phyloP scores from a whole-genome alignment of 2,797 vertebrate genomes.

The Pseudomugil tenellus region DNA sequence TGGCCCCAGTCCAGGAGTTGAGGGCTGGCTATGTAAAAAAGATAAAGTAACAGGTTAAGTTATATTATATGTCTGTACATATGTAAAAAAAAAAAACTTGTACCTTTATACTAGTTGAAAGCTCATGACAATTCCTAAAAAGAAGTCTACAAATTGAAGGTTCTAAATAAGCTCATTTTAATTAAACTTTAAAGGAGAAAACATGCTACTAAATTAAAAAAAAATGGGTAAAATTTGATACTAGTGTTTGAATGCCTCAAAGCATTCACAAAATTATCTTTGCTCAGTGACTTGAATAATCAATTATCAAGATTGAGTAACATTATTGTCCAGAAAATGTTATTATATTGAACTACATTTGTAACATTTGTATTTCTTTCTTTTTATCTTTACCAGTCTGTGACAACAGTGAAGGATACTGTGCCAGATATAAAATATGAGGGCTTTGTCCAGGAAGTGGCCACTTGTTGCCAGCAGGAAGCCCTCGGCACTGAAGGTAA shows the following conservation, averaged over 20 bases:
- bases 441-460: slow-evolving; percentile 42
- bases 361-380: background rate
- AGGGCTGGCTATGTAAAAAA: too few relatives aligned
- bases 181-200: background rate
- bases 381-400: slow-evolving; percentile 41
- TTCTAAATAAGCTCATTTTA: background rate
- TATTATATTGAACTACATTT: background rate
- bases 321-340: background rate
- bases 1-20: background rate
- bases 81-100: background rate
- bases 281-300: background rate
- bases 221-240: too few relatives aligned
- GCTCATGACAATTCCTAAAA: too few relatives aligned
- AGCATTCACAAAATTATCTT: too few relatives aligned
- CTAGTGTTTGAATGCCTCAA: too few relatives aligned
- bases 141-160: too few relatives aligned
- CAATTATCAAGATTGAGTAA: background rate
- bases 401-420: slow-evolving; percentile 18
- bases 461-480: slow-evolving; percentile 32
- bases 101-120: background rate
- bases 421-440: slow-evolving; percentile 63
- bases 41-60: background rate
- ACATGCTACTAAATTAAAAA: background rate
- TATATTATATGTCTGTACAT: background rate
- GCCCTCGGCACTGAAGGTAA: slow-evolving; percentile 42